These are phyloP conservation scores for Astur gentilis DNA, from an alignment of 2,113 vertebrate genomes.

Conservation along the genomic window DNA sequence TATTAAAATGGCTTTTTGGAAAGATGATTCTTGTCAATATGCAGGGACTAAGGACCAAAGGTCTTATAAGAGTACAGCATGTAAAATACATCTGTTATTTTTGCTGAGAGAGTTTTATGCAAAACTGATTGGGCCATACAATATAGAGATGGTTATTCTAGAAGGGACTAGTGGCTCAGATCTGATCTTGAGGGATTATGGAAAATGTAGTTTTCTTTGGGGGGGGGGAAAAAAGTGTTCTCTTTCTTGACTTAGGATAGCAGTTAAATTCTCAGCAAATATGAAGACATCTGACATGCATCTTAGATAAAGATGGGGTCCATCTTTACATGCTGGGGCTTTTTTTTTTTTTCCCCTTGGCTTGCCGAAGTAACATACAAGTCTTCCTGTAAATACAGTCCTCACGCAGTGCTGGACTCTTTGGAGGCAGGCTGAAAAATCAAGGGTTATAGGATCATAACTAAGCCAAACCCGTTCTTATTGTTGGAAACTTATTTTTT, in stretches of 20 bases:
- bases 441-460: not conserved
- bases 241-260: not conserved
- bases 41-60: not conserved
- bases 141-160: not conserved
- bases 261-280: not conserved
- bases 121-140: not conserved
- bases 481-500: not conserved
- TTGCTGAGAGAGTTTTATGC: not conserved
- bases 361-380: not conserved
- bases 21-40: not conserved
- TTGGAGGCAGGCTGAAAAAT: not conserved
- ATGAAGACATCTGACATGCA: not conserved
- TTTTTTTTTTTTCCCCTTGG: not conserved
- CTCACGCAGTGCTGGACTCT: not conserved
- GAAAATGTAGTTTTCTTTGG: not conserved
- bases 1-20: not conserved
- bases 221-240: fast-evolving
- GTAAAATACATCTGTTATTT: not conserved
- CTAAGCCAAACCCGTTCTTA: not conserved
- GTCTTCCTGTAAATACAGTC: not conserved
- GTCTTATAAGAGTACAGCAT: not conserved
- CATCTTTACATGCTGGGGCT: not conserved
- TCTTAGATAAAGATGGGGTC: not conserved
- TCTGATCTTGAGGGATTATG: not conserved
- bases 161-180: not conserved